Base-by-base conservation (phyloP, 2,888 invertebrate species). In the Chirona hameri region DNA sequence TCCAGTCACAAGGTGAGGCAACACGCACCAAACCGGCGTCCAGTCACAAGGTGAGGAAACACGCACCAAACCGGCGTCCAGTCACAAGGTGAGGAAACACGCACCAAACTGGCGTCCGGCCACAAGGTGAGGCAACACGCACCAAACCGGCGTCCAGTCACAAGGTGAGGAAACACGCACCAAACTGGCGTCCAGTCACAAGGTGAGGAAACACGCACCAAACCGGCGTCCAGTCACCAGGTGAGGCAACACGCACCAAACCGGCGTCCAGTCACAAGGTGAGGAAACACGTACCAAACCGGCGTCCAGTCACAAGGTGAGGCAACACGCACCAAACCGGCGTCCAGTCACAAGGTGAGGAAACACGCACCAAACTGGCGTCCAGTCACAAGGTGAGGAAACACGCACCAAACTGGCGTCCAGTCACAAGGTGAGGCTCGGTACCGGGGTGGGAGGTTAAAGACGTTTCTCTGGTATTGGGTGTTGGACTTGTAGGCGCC, bases 211-310 rank as follows among this genome's bases (percentile, higher is more conserved):
- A 76, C 76, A 24, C 76, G 76, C 76, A 46, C 76, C 31, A 76
- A 76, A 24, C 24, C 76, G 7, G 1, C 65, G n/a, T 10, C 65
- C 65, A 12, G 65, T 27, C 10, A 18, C n/a, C n/a, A n/a, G n/a
- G n/a, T n/a, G 76, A 76, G 76, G 76, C 76, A 9, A 76, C 76
- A 24, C 76, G 76, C 76, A 46, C 76, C 31, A 76, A 76, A 24
- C 24, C 76, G 7, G 1, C 65, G n/a, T 10, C 65, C 65, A 12
- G 65, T 27, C 10, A 18, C n/a, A n/a, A n/a, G n/a, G n/a, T n/a
- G 76, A 76, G 76, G 76, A 39, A 9, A 76, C 76, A 24, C 76
- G 76, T 46, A 46, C 76, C 31, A 76, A 76, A 24, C 24, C 76
- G 7, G 1, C 65, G n/a, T 10, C 65, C 65, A 12, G 65, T 27